These are phyloP conservation scores for Orthosia gracilis DNA, from an alignment of 2,888 invertebrate genomes.

Conservation along the genomic window DNA sequence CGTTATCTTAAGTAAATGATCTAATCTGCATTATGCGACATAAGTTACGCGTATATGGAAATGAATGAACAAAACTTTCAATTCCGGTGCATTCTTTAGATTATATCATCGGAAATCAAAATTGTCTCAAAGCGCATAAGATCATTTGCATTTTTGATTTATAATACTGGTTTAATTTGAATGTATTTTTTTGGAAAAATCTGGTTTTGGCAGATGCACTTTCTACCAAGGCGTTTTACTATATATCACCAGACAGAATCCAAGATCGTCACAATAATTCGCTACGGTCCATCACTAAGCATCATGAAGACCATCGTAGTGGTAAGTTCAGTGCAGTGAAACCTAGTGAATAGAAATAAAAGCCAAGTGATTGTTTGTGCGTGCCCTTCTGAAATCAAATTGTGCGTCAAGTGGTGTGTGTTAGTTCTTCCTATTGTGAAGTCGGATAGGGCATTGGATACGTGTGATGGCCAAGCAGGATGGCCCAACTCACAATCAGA, in stretches of 20 bases:
- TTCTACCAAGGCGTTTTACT: constrained; percentile 19
- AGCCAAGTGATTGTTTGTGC: constrained; percentile 10
- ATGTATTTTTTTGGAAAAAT: neutral
- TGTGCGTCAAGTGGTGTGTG: neutral
- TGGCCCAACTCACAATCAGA: too few relatives aligned
- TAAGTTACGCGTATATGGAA: neutral
- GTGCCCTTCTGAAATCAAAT: neutral
- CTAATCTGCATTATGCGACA: constrained; percentile 10
- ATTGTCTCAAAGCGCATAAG: constrained; percentile 5
- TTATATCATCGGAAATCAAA: constrained; percentile 5
- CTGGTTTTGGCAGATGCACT: neutral
- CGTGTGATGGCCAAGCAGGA: neutral
- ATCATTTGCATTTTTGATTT: constrained; percentile 12
- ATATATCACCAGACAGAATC: constrained; percentile 20
- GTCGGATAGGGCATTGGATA: neutral
- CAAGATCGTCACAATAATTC: constrained; percentile 9
- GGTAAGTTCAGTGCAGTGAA: constrained; percentile 21
- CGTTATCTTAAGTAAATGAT: neutral
- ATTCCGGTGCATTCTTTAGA: constrained; percentile 17
- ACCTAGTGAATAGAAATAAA: neutral
- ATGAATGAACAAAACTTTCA: neutral
- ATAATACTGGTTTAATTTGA: neutral
- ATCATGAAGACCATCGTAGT: constrained; percentile 4
- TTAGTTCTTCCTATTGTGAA: neutral
- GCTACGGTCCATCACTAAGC: constrained; percentile 4